Evolutionary conservation across 2,113 vertebrate species (phyloP), one percentile per base, ranked within the genome.

Genomic region (Micromys minutus): DNA sequence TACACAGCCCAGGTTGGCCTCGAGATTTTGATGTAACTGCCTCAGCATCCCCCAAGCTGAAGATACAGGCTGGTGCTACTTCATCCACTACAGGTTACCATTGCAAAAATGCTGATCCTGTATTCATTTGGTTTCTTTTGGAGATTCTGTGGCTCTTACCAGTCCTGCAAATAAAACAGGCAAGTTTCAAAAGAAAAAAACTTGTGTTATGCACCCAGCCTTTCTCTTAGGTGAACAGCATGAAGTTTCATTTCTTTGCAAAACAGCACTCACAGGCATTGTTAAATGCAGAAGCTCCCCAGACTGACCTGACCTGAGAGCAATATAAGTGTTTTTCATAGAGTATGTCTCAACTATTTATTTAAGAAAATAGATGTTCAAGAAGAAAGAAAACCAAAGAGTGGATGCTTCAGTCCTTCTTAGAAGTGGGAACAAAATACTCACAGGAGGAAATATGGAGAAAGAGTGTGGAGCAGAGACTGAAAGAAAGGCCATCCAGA

Each of bases 91-190:
- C 7, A 57, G 31, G 63, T 24, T 22, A n/a, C 15, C 2, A 36
- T 12, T 29, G 21, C 10, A 34, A 4, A 4, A 52, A 22, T 0
- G 0, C 13, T 39, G 34, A 24, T 7, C 47, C 12, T 29, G 22
- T 45, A 59, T 65, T 21, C n/a, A 2, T 61, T 36, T 17, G 29
- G 5, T 10, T 79, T 61, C 55, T 34, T 59, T 34, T 29, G 29
- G 55, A 57, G 3, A 11, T 9, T 52, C 11, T 52, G 45, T 13
- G 11, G 39, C 29, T 29, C 11, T 74, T 21, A 67, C 47, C n/a
- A 61, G 63, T n/a, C 2, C 1, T 26, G 47, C 21, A 39, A 52
- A 63, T 34, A 45, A 67, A 93, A 34, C 17, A 86, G 6, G 1
- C 16, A 76, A 24, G 8, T 89, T 72, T 69, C 55, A 95, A 79